These are phyloP conservation scores for Agrochola litura DNA, from an alignment of 2,888 invertebrate genomes.

Conservation along the genomic window DNA sequence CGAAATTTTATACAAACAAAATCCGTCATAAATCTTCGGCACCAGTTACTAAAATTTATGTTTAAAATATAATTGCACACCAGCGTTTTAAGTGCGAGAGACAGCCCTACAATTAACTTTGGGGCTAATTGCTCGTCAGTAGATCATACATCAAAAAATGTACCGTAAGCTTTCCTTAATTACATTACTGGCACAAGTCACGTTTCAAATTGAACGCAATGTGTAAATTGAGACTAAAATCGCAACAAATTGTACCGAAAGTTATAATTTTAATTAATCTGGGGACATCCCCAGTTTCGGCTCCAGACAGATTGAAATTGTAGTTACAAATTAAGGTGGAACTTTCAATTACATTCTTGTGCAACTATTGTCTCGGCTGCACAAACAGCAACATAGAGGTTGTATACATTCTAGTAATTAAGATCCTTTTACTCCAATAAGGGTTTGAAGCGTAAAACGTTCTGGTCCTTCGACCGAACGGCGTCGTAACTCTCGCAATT, in stretches of 20 bases:
- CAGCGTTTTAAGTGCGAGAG: constrained; percentile 69
- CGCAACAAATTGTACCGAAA: constrained; percentile 73
- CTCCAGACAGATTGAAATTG: constrained; percentile 74
- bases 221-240: constrained; percentile 75
- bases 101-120: constrained; percentile 74
- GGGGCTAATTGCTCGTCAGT: constrained; percentile 77
- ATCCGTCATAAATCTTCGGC: constrained; percentile 50
- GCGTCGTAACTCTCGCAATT: constrained; percentile 88
- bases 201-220: constrained; percentile 70
- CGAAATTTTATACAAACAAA: constrained; percentile 48
- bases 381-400: constrained; percentile 68
- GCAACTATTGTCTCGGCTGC: constrained; percentile 80
- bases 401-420: constrained; percentile 76
- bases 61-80: constrained; percentile 69
- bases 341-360: constrained; percentile 89
- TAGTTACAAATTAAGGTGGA: constrained; percentile 86
- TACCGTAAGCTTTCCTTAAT: constrained; percentile 73
- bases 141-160: constrained; percentile 72
- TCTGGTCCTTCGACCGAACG: constrained; percentile 75
- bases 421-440: constrained; percentile 78
- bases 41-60: constrained; percentile 54
- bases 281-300: constrained; percentile 36
- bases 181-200: constrained; percentile 69
- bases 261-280: constrained; percentile 50
- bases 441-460: constrained; percentile 81